Evolutionary conservation across 2,113 vertebrate genomes (phyloP).

Genomic region (Mormyrus iriodes): DNA sequence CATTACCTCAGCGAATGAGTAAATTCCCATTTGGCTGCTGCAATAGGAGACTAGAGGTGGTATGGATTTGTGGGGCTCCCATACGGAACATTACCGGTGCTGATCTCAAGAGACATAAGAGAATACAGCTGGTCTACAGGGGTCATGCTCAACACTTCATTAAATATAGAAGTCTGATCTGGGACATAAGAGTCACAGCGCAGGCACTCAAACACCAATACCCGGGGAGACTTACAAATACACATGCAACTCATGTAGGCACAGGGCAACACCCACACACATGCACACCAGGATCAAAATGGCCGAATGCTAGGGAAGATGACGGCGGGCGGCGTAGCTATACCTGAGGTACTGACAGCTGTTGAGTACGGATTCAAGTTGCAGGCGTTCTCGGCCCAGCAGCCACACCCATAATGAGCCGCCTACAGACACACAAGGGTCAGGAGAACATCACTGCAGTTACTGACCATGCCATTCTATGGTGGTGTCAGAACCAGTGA

Average conservation of each 20-base stretch:
- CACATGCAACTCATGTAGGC: neutral
- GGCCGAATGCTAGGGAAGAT: neutral
- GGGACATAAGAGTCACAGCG: neutral
- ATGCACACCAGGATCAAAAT: neutral
- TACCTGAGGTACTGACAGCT: slow-evolving; percentile 99
- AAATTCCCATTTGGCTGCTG: too few relatives aligned
- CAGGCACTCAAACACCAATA: neutral
- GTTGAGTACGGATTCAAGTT: slow-evolving; percentile 86
- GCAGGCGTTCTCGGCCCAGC: slow-evolving; percentile 96
- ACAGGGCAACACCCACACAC: neutral
- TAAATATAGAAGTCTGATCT: neutral
- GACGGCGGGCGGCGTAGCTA: slow-evolving; percentile 46
- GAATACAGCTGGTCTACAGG: neutral
- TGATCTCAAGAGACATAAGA: neutral
- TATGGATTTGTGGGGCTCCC: too few relatives aligned
- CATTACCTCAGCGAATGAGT: too few relatives aligned
- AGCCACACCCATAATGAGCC: slow-evolving; percentile 97
- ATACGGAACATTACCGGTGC: too few relatives aligned
- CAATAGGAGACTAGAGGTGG: too few relatives aligned
- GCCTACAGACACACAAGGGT: slow-evolving; percentile 63
- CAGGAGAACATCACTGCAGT: neutral
- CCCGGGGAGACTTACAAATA: neutral
- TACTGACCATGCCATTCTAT: neutral
- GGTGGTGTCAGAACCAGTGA: neutral
- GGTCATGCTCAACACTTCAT: neutral